Evolutionary conservation across 2,888 invertebrate genomes (phyloP).

Genomic region (Parnassius glacialis): DNA sequence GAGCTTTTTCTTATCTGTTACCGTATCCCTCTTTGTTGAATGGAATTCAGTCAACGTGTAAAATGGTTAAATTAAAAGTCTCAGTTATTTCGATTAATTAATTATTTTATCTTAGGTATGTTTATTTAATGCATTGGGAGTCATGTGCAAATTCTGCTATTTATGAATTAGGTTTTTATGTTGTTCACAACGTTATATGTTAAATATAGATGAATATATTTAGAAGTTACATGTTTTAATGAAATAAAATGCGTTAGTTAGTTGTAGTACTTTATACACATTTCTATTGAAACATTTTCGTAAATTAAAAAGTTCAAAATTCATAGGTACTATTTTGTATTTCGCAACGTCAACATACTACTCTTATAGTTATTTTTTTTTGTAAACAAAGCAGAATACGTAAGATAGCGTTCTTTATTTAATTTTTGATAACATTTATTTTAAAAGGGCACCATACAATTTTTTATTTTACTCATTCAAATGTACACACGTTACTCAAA

Average conservation of each 20-base stretch:
- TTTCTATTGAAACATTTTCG: too few relatives aligned
- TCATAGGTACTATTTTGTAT: too few relatives aligned
- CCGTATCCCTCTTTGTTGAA: slow-evolving; percentile 11
- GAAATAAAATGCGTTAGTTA: too few relatives aligned
- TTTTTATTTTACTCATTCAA: slow-evolving; percentile 46
- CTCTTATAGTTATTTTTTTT: too few relatives aligned
- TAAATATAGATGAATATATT: neutral
- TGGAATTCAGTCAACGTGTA: slow-evolving; percentile 25
- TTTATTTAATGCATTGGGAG: slow-evolving; percentile 9
- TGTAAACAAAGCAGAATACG: too few relatives aligned
- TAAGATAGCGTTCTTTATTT: too few relatives aligned
- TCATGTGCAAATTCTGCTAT: slow-evolving; percentile 11
- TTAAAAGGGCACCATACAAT: slow-evolving; percentile 11
- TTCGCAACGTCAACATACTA: too few relatives aligned
- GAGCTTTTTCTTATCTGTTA: slow-evolving; percentile 14
- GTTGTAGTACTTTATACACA: too few relatives aligned
- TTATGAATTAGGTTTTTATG: slow-evolving; percentile 2
- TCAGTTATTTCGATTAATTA: slow-evolving; percentile 20
- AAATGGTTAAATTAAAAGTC: slow-evolving; percentile 22
- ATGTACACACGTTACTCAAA: slow-evolving; percentile 67
- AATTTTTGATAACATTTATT: neutral
- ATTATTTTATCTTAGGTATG: slow-evolving; percentile 13
- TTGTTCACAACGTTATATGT: neutral
- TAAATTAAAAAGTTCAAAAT: too few relatives aligned
- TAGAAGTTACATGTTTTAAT: neutral